Percentiles rank a stretch among this genome's conserved stretches.
These are phyloP conservation scores for Malurus alboscapulatus DNA, from an alignment of 2,113 vertebrate genomes.

Conservation along the genomic window DNA sequence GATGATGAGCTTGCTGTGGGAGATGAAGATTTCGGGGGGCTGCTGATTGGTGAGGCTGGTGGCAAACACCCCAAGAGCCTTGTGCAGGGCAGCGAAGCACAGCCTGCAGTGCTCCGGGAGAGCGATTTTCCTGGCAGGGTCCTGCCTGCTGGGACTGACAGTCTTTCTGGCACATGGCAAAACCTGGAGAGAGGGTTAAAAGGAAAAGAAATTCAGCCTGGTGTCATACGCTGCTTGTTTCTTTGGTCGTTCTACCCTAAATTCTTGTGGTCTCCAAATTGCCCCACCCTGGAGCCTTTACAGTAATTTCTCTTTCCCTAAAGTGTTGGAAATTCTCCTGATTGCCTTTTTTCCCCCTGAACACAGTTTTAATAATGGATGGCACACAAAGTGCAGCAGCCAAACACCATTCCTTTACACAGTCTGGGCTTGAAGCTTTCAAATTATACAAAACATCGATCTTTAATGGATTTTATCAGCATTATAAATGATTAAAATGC, in stretches of 20 bases:
- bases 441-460: background rate
- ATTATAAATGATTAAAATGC: background rate
- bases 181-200: constrained; percentile 21
- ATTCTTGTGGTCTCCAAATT: background rate
- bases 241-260: background rate
- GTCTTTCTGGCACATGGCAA: background rate
- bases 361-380: background rate
- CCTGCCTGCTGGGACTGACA: background rate
- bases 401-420: background rate
- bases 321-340: background rate
- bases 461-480: background rate
- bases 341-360: background rate
- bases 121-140: background rate
- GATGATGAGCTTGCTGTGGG: constrained; percentile 91
- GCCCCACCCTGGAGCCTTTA: background rate
- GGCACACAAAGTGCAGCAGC: background rate
- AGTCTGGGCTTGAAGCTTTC: background rate
- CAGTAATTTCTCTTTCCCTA: background rate
- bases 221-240: background rate
- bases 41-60: constrained; percentile 75
- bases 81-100: constrained; percentile 89
- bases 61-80: constrained; percentile 79
- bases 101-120: constrained; percentile 83
- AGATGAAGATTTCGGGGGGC: constrained; percentile 87
- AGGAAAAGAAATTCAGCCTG: background rate